phyloP scores from a whole-genome alignment of 2,113 vertebrate species.

The Thryonomys swinderianus region DNA sequence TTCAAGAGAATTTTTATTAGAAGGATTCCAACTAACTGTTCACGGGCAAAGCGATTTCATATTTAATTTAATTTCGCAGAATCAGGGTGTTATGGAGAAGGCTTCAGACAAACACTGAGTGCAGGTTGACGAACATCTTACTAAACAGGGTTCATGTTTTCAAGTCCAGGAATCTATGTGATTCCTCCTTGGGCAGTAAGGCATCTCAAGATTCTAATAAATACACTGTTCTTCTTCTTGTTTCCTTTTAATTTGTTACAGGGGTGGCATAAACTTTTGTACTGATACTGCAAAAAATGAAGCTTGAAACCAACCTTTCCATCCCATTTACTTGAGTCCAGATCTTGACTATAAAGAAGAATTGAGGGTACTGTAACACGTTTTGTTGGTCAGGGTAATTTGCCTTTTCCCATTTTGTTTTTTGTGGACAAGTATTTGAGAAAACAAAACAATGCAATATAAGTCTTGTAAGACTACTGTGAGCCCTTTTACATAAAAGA shows the following conservation, averaged over 20 bases:
- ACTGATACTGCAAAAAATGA: not conserved
- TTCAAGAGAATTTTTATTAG: constrained; percentile 67
- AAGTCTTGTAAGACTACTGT: not conserved
- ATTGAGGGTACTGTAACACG: not conserved
- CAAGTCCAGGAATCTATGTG: not conserved
- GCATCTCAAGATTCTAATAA: not conserved
- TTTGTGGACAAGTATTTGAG: not conserved
- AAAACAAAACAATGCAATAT: not conserved
- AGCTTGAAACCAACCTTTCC: not conserved
- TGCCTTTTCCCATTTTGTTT: not conserved
- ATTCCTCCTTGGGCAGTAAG: not conserved
- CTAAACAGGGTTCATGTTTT: not conserved
- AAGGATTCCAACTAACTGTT: not conserved
- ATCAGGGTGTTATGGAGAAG: not conserved
- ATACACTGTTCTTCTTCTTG: rapidly evolving
- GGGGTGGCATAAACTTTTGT: not conserved
- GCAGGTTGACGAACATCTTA: not conserved
- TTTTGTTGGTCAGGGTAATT: not conserved
- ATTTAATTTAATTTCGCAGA: constrained; percentile 66
- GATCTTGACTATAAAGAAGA: too few species aligned
- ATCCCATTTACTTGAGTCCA: not conserved
- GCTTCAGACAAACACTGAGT: not conserved
- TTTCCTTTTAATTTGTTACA: rapidly evolving
- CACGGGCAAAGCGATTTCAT: not conserved
- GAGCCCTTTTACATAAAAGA: not conserved